These are phyloP conservation scores for Odontocerum albicorne DNA, from an alignment of 2,888 invertebrate species.

Conservation along the genomic window DNA sequence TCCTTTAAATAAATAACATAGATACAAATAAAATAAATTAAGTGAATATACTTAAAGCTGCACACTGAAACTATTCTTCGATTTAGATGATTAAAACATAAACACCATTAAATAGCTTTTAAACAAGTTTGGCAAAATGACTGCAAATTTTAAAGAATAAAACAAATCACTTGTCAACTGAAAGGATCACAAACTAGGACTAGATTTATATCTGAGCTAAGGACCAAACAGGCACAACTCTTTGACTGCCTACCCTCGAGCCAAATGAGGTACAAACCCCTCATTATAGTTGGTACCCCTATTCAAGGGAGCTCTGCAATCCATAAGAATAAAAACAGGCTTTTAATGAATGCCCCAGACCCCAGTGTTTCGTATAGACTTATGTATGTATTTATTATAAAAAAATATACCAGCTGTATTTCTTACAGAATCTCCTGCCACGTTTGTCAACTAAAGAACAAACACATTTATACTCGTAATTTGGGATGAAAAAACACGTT, in stretches of 20 bases:
- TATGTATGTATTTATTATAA: conserved; percentile 2
- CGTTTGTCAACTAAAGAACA: conserved; percentile 21
- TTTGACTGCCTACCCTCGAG: conserved; percentile 14
- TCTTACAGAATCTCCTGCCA: conserved; percentile 8
- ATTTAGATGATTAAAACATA: no score
- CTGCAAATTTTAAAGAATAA: background rate
- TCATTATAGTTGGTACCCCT: conserved; percentile 25
- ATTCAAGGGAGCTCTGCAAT: conserved; percentile 18
- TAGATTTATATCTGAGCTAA: conserved; percentile 9
- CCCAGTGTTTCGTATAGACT: conserved; percentile 15
- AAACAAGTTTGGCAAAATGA: background rate
- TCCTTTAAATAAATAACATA: no score
- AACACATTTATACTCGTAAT: conserved; percentile 17
- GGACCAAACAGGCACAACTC: conserved; percentile 13
- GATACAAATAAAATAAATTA: no score
- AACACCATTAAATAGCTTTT: no score
- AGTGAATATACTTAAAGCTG: no score
- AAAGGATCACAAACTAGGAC: conserved; percentile 19
- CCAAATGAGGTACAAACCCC: conserved; percentile 29
- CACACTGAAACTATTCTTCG: no score
- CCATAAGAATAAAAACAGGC: conserved; percentile 29
- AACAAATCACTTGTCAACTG: conserved; percentile 25
- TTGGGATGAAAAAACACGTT: no score
- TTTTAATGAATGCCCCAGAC: conserved; percentile 27
- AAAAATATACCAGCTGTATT: conserved; percentile 31